Base-by-base conservation (phyloP, 2,888 invertebrate species). In the Anoplius nigerrimus region DNA sequence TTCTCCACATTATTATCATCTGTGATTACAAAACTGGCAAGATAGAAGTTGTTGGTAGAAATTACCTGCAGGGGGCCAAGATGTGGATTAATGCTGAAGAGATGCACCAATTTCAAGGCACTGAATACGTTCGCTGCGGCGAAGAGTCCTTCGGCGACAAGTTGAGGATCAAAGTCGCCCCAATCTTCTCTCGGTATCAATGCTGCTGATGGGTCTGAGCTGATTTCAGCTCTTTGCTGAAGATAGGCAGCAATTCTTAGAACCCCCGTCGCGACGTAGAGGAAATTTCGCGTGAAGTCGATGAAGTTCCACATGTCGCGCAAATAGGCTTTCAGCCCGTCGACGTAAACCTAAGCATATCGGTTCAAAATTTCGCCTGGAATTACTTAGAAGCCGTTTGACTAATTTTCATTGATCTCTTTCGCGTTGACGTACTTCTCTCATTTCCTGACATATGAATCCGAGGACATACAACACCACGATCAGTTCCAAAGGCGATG, bases 221-320 rank as follows among this genome's bases (percentile, higher is more conserved):
- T 82, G 61, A 96, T 95, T 89, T 96, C 95, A 0, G 91, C 87
- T 2, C 88, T 87, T 88, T 96, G 96, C 83, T 95, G 94, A 48
- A 94, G 87, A 83, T 94, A 96, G 0, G 96, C 96, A 0, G 93
- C 92, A 3, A 92, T 85, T 57, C 94, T 90, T 4, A 96, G 89
- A 27, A 94, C 84, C 42, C 92, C 91, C 8, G 95, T 95, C 3
- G 92, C 91, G 51, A 95, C 92, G 88, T 98, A 98, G 2, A 98
- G 90, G 0, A 93, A 93, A 89, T 98, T 98, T 52, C 97, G 92
- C 4, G 95, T 94, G 86, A 98, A 98, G 90, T 98, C 98, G 61
- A 98, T 95, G 84, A 98, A 96, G 89, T 98, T 98, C 98, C 98
- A 98, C 92, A 98, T 93, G 87, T 98, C 97, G 34, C 95, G 92